These are phyloP conservation scores for Leucoptera coffeella DNA, from an alignment of 2,888 invertebrate genomes.

Conservation along the genomic window DNA sequence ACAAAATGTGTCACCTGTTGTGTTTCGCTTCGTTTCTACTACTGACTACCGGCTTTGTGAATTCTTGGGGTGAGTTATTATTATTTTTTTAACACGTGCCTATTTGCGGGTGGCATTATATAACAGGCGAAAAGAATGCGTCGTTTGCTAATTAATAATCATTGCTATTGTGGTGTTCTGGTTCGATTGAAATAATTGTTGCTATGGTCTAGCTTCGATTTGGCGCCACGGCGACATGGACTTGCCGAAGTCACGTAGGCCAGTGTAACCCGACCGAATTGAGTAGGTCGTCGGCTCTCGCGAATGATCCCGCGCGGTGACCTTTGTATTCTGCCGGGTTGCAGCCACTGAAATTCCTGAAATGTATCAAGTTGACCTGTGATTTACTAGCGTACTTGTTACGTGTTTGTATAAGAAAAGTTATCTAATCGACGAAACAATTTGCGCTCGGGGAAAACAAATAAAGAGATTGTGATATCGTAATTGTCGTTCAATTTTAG, in stretches of 20 bases:
- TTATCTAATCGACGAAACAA: too few relatives aligned
- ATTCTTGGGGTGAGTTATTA: constrained; percentile 33
- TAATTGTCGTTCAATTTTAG: too few relatives aligned
- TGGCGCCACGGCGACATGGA: constrained; percentile 44
- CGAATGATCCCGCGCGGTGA: background rate
- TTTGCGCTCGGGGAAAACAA: too few relatives aligned
- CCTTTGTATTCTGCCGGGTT: constrained; percentile 5
- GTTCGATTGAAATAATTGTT: too few relatives aligned
- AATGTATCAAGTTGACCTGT: constrained; percentile 5
- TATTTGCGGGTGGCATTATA: background rate
- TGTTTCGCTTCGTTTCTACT: constrained; percentile 22
- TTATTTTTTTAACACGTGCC: background rate
- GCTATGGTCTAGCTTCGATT: constrained; percentile 42
- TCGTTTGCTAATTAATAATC: too few relatives aligned
- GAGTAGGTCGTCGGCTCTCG: constrained; percentile 8
- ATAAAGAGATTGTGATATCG: too few relatives aligned
- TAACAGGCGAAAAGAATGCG: too few relatives aligned
- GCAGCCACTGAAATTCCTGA: constrained; percentile 10
- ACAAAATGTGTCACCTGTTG: constrained; percentile 35
- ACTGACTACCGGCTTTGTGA: constrained; percentile 18
- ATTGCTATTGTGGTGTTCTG: too few relatives aligned
- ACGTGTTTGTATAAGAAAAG: too few relatives aligned
- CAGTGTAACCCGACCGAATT: constrained; percentile 21
- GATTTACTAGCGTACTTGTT: too few relatives aligned
- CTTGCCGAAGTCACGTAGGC: constrained; percentile 49